These are phyloP conservation scores for Bursaphelenchus okinawaensis DNA, from an alignment of 2,888 invertebrate genomes.

Conservation along the genomic window DNA sequence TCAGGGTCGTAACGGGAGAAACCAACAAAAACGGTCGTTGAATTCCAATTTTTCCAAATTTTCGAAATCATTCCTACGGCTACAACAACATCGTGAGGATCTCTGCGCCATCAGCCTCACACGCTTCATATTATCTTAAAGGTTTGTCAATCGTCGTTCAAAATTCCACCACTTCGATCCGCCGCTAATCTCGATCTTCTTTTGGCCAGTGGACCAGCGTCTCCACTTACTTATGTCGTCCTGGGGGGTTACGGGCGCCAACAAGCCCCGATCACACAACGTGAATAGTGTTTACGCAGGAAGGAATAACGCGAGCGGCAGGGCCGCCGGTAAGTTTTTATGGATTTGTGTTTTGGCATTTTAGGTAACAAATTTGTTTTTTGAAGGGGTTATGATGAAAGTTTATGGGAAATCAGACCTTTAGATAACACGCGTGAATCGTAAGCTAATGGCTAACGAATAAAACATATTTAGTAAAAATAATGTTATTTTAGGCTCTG, in stretches of 20 bases:
- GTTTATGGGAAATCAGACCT: no score
- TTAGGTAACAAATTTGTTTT: slow-evolving; percentile 1
- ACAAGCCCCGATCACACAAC: slow-evolving; percentile 45
- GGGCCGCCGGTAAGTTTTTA: slow-evolving; percentile 36
- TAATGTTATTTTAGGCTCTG: slow-evolving; percentile 64
- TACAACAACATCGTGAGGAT: no score
- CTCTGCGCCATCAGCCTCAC: no score
- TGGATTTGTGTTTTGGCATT: not conserved
- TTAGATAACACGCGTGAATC: no score
- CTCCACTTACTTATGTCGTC: slow-evolving; percentile 30
- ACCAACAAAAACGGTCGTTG: no score
- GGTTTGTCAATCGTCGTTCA: slow-evolving; percentile 2
- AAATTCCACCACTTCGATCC: slow-evolving; percentile 14
- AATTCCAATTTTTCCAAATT: no score
- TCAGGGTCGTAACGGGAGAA: no score
- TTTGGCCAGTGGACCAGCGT: slow-evolving; percentile 5
- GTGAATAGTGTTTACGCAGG: slow-evolving; percentile 52
- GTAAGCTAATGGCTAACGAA: not conserved
- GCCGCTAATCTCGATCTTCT: slow-evolving; percentile 4
- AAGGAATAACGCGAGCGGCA: slow-evolving; percentile 33
- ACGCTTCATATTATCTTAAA: no score
- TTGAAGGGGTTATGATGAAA: not conserved
- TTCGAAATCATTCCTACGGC: no score
- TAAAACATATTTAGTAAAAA: not conserved
- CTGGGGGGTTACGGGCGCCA: slow-evolving; percentile 52